A percentile compares a stretch with the other conserved stretches of the same genome.
These are phyloP conservation scores for Megalops cyprinoides DNA, from an alignment of 2,797 vertebrate species.

Conservation along the genomic window DNA sequence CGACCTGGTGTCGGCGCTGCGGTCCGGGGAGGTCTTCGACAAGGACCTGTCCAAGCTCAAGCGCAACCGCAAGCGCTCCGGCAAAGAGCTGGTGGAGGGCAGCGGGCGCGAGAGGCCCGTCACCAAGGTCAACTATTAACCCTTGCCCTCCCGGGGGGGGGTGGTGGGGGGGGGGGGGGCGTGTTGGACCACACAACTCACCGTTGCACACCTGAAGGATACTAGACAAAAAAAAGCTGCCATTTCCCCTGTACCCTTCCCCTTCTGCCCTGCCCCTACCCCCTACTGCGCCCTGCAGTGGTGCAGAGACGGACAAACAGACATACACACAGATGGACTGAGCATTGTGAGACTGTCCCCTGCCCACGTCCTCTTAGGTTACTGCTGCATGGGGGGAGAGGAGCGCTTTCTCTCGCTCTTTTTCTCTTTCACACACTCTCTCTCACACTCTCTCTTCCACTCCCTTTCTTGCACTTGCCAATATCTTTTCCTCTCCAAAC, in stretches of 20 bases:
- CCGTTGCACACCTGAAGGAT: not conserved
- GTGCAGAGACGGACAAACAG: slow-evolving; percentile 17
- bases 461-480: slow-evolving; percentile 28
- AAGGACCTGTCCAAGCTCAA: slow-evolving; percentile 98
- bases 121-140: slow-evolving; percentile 90
- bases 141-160: slow-evolving; percentile 7
- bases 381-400: slow-evolving; percentile 23
- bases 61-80: slow-evolving; percentile 91
- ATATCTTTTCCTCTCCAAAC: too few relatives aligned
- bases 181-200: not conserved
- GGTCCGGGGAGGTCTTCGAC: slow-evolving; percentile 96
- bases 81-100: slow-evolving; percentile 84
- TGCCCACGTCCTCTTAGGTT: not conserved
- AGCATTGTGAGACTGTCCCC: slow-evolving; percentile 60
- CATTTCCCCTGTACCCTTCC: not conserved
- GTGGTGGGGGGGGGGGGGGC: not conserved
- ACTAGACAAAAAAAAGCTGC: not conserved
- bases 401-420: slow-evolving; percentile 31
- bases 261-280: not conserved
- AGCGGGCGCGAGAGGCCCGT: slow-evolving; percentile 85
- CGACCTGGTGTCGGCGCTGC: slow-evolving; percentile 91
- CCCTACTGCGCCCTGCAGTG: not conserved
- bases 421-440: slow-evolving; percentile 35
- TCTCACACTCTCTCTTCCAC: slow-evolving; percentile 35
- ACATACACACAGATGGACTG: slow-evolving; percentile 49